Evolutionary conservation across 2,113 vertebrate genomes (phyloP), one percentile per base, ranked within the genome.

Genomic region (Rutilus rutilus): DNA sequence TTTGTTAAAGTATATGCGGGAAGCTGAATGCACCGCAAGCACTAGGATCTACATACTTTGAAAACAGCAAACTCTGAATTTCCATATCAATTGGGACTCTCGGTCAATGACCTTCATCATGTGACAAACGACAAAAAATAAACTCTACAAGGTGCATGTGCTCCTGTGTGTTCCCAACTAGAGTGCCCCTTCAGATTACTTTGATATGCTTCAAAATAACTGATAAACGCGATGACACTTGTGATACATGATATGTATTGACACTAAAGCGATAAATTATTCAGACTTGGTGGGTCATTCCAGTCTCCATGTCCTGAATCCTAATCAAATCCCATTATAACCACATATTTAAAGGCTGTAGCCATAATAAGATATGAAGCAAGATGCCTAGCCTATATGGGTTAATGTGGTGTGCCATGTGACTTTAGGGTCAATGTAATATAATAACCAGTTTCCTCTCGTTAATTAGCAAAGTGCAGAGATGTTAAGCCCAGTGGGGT

Each of bases 401-500:
- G 23, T 27, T 74, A 81, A 79, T 78, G 59, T n/a, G 19, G 52
- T 75, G 45, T 65, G 78, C 30, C 10, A 25, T 62, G 11, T 45
- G 85, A 75, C 54, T 85, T 57, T 74, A 82, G 83, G 82, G 88
- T 85, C 88, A 78, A 59, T 47, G 52, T 77, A 78, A 87, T 85
- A 85, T 84, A 60, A 87, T 52, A 84, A 71, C 76, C 54, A 11
- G 75, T 76, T 81, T 86, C 25, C 52, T 83, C 71, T 89, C 73
- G 27, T 89, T 86, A 89, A 87, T 89, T 82, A 81, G 81, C 71
- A 82, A 76, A 86, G 79, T 86, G 85, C 74, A 71, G 52, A 30
- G 33, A 65, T 36, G 33, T 86, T 84, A 89, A 76, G 82, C 65
- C 85, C 75, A 85, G 23, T 69, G 69, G 64, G 64, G 50, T 80